phyloP scores from a whole-genome alignment of 2,888 invertebrate genomes.

The Drosophila niveifrons region DNA sequence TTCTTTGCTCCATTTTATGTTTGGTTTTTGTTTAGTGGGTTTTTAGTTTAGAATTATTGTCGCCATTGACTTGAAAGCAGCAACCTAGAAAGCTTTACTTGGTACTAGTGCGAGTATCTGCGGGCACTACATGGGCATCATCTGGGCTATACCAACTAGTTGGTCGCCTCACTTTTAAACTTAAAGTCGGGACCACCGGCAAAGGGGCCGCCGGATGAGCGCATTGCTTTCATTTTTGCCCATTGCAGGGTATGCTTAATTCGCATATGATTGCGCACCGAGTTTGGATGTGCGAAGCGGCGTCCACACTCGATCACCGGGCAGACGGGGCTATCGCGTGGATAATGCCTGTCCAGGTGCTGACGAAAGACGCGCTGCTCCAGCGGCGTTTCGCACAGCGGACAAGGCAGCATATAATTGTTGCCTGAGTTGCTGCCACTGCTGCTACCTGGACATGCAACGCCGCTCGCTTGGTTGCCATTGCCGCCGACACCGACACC shows the following conservation, averaged over 20 bases:
- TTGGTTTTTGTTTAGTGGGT: slow-evolving; percentile 14
- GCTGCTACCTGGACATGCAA: slow-evolving; percentile 32
- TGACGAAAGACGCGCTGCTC: slow-evolving; percentile 89
- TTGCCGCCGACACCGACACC: slow-evolving; percentile 61
- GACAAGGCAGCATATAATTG: slow-evolving; percentile 88
- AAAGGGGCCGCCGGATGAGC: slow-evolving; percentile 85
- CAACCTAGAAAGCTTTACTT: slow-evolving; percentile 73
- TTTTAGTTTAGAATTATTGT: slow-evolving; percentile 70
- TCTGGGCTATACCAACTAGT: slow-evolving; percentile 60
- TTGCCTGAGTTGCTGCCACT: slow-evolving; percentile 58
- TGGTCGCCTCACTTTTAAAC: slow-evolving; percentile 83
- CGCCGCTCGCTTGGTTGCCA: slow-evolving; percentile 28
- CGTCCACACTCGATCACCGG: slow-evolving; percentile 91
- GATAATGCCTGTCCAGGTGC: slow-evolving; percentile 93
- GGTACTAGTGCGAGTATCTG: slow-evolving; percentile 56
- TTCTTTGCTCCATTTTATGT: not conserved
- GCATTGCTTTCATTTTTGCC: slow-evolving; percentile 92
- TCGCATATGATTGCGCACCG: slow-evolving; percentile 94
- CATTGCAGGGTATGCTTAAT: slow-evolving; percentile 93
- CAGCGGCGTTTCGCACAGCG: slow-evolving; percentile 90
- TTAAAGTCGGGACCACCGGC: slow-evolving; percentile 85
- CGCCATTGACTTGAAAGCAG: slow-evolving; percentile 74
- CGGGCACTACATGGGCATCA: slow-evolving; percentile 24
- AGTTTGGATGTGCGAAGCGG: slow-evolving; percentile 93
- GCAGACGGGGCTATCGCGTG: slow-evolving; percentile 93